These are phyloP conservation scores for Capitella teleta DNA, from an alignment of 1,140 invertebrate genomes.

Conservation along the genomic window DNA sequence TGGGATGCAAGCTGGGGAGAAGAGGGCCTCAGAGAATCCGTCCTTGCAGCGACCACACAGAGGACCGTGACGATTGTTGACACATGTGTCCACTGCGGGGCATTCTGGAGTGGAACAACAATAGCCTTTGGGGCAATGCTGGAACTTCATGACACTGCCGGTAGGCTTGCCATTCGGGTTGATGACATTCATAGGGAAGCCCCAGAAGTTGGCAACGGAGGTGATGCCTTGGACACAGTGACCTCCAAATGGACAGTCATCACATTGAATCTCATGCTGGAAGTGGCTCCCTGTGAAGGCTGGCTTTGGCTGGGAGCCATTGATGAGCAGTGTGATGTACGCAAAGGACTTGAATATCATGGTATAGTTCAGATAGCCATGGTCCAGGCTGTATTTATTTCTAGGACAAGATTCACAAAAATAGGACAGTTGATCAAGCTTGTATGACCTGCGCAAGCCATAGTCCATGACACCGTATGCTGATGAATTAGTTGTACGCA, in stretches of 20 bases:
- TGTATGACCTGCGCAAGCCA: neutral
- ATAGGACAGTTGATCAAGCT: conserved; percentile 10
- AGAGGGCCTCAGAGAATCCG: conserved; percentile 7
- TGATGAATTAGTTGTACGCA: conserved; percentile 9
- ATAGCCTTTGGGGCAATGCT: conserved; percentile 9
- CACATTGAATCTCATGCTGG: conserved; percentile 11
- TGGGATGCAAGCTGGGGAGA: conserved; percentile 4
- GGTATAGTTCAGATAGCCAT: conserved; percentile 6
- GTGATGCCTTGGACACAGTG: conserved; percentile 8
- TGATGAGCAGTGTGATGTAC: conserved; percentile 8
- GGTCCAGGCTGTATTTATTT: conserved; percentile 9
- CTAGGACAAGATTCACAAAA: conserved; percentile 10
- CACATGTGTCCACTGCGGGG: conserved; percentile 4
- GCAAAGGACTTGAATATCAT: conserved; percentile 6
- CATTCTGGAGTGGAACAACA: neutral
- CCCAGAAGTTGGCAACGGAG: conserved; percentile 7
- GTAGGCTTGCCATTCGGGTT: neutral
- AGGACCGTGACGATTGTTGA: conserved; percentile 1
- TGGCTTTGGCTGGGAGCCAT: conserved; percentile 5
- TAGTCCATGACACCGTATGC: conserved; percentile 2
- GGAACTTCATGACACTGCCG: neutral
- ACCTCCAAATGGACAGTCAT: conserved; percentile 10
- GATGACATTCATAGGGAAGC: too few species aligned
- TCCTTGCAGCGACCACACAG: conserved; percentile 4
- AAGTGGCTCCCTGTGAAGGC: conserved; percentile 8